Evolutionary conservation across 2,888 invertebrate species (phyloP), one percentile per base, ranked within the genome.

Genomic region (Prosopocoilus inquinatus): DNA sequence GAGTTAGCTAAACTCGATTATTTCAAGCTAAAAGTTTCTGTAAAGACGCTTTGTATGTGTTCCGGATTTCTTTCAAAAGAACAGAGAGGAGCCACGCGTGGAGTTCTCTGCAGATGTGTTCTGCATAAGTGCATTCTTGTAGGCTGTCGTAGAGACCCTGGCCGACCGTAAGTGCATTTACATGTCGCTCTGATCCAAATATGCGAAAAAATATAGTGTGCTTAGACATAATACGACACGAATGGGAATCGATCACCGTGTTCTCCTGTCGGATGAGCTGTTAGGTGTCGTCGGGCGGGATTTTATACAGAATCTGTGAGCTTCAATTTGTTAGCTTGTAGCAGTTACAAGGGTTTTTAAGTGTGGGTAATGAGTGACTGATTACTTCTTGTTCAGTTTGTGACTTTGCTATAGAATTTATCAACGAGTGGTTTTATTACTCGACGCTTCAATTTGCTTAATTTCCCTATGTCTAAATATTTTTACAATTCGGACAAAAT

Each of bases 101-200:
- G 62, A 66, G 63, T 58, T 66, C 59, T 58, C 60, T 66, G 60
- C 69, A 69, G 68, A 70, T 71, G 65, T 68, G 68, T 66, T 66
- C 65, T 67, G 68, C 70, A 70, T 74, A 75, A 75, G 75, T 75
- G 75, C 74, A 75, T 74, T 74, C 75, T 74, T 73, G 73, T 72
- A 74, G 75, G 72, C 72, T 73, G 74, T 71, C 71, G 67, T 70
- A 67, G 67, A 68, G 70, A 69, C 72, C 73, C 72, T 70, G 72
- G 68, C 70, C 72, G 70, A 70, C 44, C 72, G 69, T 77, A 77
- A 77, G 77, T 77, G 77, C 77, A 77, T 77, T 77, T 76, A 72
- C 77, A 72, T 77, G 77, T 77, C 72, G 72, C 69, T 65, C 59
- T 65, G 67, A 67, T 69, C 70, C 68, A 68, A 71, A 72, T 70